Base-by-base conservation (phyloP, 2,113 vertebrate genomes). In the Sardina pilchardus region DNA sequence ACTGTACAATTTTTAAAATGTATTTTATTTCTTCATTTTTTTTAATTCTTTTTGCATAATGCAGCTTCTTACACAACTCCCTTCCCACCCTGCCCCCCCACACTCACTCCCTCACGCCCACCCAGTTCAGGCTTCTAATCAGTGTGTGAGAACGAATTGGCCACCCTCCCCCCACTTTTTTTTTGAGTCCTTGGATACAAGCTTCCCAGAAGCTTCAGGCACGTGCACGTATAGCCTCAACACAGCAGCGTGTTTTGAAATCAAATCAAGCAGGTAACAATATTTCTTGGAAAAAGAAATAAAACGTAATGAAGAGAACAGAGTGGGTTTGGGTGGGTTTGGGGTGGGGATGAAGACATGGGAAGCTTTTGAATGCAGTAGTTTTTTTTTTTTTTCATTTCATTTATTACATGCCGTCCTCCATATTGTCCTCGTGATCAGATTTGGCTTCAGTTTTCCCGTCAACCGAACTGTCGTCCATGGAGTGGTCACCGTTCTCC, bases 381-480 rank as follows among this genome's bases (percentile, higher is more conserved):
- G 94, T 96, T 95, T 83, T 94, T 95, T n/a, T n/a, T n/a, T n/a
- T n/a, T n/a, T n/a, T n/a, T n/a, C n/a, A n/a, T n/a, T n/a, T 98
- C 39, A 42, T 42, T 42, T 97, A 95, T 98, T 97, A 98, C 97
- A 99, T 97, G 96, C 96, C 97, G 30, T 99, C 97, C 96, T 99
- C 97, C 96, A 96, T 96, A 92, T 94, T 94, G 95, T 99, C 98
- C 97, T 99, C 98, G 34, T 97, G 98, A 95, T 99, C 98, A 95
- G 97, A 99, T 97, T 99, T 99, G 96, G 97, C 97, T 98, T 99
- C 98, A 95, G 97, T 98, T 95, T 99, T 99, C 92, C 97, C 98
- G 91, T 99, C 98, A 95, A 99, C 95, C 53, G 98, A 99, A 94
- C 98, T 99, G 91, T 99, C 98, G 94, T 99, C 98, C 98, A 99